These are phyloP conservation scores for Euplagia quadripunctaria DNA, from an alignment of 2,888 invertebrate species.

Conservation along the genomic window DNA sequence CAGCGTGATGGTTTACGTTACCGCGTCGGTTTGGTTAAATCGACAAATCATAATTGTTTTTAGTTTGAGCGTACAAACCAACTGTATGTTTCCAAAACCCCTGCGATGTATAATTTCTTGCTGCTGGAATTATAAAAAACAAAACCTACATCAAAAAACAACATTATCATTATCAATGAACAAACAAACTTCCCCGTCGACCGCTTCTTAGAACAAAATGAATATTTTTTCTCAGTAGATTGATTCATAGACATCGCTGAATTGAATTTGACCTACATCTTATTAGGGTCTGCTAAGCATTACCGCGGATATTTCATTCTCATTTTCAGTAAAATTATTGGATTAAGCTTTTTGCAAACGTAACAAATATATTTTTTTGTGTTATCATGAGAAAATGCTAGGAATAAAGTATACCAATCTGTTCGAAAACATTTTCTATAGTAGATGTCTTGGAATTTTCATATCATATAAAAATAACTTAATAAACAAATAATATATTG, in stretches of 20 bases:
- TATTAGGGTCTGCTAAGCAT: slow-evolving; percentile 33
- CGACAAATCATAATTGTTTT: too few species aligned
- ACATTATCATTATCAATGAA: background rate
- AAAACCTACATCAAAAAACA: too few species aligned
- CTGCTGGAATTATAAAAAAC: too few species aligned
- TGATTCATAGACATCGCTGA: slow-evolving; percentile 35
- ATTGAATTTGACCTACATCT: slow-evolving; percentile 28
- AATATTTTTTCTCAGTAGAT: slow-evolving; percentile 32
- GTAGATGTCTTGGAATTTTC: background rate
- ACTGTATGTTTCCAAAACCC: too few species aligned
- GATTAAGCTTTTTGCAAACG: slow-evolving; percentile 8
- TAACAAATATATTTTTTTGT: background rate
- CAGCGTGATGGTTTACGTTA: too few species aligned
- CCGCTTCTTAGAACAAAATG: background rate
- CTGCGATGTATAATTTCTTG: too few species aligned
- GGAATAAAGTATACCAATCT: background rate
- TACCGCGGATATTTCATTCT: slow-evolving; percentile 26
- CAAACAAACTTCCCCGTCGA: slow-evolving; percentile 12
- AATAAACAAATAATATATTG: too few species aligned
- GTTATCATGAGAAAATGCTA: background rate
- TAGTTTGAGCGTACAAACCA: too few species aligned
- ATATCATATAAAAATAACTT: background rate
- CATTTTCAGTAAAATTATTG: slow-evolving; percentile 27
- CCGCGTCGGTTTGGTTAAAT: too few species aligned
- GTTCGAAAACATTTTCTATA: background rate